Conservation (phyloP, 1,140 invertebrate species). For the Linepithema humile region DNA sequence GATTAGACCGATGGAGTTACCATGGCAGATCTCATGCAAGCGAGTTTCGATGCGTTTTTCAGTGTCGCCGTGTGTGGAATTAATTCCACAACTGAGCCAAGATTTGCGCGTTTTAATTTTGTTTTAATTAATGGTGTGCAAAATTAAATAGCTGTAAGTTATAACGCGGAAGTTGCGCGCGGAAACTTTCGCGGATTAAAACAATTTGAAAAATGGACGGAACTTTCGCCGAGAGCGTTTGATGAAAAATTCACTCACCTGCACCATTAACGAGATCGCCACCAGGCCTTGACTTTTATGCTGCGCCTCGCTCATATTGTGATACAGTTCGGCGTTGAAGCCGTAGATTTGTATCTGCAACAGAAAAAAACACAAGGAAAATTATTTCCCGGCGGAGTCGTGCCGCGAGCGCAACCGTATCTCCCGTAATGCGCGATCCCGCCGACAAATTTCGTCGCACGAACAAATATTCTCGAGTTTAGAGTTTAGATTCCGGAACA, state of each 20-base stretch:
- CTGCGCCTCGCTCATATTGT: slow-evolving; percentile 97
- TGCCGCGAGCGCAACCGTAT: slow-evolving; percentile 31
- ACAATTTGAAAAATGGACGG: slow-evolving; percentile 42
- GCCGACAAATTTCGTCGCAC: slow-evolving; percentile 59
- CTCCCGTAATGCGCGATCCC: slow-evolving; percentile 50
- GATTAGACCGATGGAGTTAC: slow-evolving; percentile 52
- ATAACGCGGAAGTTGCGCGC: slow-evolving; percentile 10
- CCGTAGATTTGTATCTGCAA: slow-evolving; percentile 97
- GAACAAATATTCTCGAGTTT: slow-evolving; percentile 54
- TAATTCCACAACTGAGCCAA: background rate
- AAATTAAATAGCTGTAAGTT: slow-evolving; percentile 30
- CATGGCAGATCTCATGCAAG: background rate
- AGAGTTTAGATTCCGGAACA: slow-evolving; percentile 42
- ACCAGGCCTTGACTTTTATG: slow-evolving; percentile 96
- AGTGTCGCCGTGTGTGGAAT: background rate
- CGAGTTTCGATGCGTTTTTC: background rate
- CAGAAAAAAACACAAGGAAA: slow-evolving; percentile 75
- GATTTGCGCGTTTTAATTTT: slow-evolving; percentile 18
- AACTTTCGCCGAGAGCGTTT: slow-evolving; percentile 8
- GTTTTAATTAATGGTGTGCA: slow-evolving; percentile 24
- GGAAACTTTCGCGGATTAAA: background rate
- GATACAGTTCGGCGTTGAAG: slow-evolving; percentile 98
- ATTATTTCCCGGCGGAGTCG: slow-evolving; percentile 55
- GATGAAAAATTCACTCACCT: slow-evolving; percentile 86
- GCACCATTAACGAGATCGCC: slow-evolving; percentile 96